Conservation (phyloP, 2,113 vertebrate species). For the Odocoileus hemionus region DNA sequence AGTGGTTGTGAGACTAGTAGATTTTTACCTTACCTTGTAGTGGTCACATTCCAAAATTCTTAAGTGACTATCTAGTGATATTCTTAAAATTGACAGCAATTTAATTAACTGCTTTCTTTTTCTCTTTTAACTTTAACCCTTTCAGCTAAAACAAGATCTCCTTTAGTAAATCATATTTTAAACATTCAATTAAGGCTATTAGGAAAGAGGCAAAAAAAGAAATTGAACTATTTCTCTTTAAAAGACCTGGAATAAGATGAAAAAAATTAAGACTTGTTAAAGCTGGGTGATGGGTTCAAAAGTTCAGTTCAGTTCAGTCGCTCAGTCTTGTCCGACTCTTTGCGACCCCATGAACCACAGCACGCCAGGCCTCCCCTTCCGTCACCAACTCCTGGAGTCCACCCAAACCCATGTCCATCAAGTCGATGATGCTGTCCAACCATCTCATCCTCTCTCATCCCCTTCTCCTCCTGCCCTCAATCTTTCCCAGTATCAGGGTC, state of each 20-base stretch:
- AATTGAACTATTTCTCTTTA: not conserved
- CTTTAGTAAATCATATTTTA: not conserved
- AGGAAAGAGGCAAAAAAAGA: not conserved
- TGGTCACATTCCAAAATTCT: not conserved
- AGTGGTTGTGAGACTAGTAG: not conserved
- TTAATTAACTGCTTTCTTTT: not conserved
- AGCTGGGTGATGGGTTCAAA: not conserved
- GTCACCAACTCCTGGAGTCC: too few species aligned
- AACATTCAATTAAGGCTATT: not conserved
- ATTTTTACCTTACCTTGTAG: not conserved
- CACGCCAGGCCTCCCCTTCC: too few species aligned
- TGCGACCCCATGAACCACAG: too few species aligned
- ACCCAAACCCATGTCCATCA: too few species aligned
- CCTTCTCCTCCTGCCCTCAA: too few species aligned
- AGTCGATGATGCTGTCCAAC: too few species aligned
- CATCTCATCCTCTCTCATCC: too few species aligned
- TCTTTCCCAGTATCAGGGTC: too few species aligned
- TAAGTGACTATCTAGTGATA: not conserved
- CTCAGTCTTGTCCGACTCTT: too few species aligned
- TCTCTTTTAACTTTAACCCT: not conserved
- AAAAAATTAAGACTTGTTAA: not conserved
- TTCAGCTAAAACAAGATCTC: not conserved
- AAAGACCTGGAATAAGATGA: not conserved
- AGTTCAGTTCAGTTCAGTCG: not conserved
- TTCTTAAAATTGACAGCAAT: not conserved